These are phyloP conservation scores for Hydrolagus colliei DNA, from an alignment of 2,797 vertebrate genomes.

Conservation along the genomic window DNA sequence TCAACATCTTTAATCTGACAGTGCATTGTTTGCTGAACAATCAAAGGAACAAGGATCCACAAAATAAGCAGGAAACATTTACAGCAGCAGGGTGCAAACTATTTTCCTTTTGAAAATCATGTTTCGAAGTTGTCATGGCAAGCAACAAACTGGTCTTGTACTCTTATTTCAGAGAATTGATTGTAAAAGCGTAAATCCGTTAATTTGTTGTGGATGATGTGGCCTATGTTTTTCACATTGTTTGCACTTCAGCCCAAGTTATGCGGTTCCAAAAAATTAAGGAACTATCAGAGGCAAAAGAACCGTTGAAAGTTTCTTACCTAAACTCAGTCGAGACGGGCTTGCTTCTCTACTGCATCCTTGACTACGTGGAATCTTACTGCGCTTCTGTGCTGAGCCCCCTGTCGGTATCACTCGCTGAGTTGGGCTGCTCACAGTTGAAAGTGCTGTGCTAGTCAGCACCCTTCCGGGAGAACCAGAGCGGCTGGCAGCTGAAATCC, in stretches of 20 bases:
- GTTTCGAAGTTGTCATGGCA: too few relatives aligned
- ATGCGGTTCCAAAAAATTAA: slow-evolving; percentile 8
- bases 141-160: too few relatives aligned
- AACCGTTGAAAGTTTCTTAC: slow-evolving; percentile 55
- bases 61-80: too few relatives aligned
- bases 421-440: slow-evolving; percentile 78
- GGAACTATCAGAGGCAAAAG: slow-evolving; percentile 12
- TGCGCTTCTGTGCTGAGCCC: slow-evolving; percentile 70
- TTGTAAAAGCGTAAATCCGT: too few relatives aligned
- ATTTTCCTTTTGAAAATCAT: too few relatives aligned
- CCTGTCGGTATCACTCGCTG: slow-evolving; percentile 74
- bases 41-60: too few relatives aligned
- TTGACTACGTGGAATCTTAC: slow-evolving; percentile 92
- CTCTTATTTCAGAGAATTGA: too few relatives aligned
- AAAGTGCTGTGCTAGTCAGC: slow-evolving; percentile 81
- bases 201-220: too few relatives aligned
- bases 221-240: too few relatives aligned
- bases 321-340: slow-evolving; percentile 85
- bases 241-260: not conserved
- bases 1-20: too few relatives aligned
- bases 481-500: slow-evolving; percentile 80
- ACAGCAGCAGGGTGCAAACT: too few relatives aligned
- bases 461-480: slow-evolving; percentile 93
- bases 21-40: too few relatives aligned
- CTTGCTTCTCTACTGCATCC: slow-evolving; percentile 94